Evolutionary conservation across 2,113 vertebrate species (phyloP).

Genomic region (Daboia siamensis): DNA sequence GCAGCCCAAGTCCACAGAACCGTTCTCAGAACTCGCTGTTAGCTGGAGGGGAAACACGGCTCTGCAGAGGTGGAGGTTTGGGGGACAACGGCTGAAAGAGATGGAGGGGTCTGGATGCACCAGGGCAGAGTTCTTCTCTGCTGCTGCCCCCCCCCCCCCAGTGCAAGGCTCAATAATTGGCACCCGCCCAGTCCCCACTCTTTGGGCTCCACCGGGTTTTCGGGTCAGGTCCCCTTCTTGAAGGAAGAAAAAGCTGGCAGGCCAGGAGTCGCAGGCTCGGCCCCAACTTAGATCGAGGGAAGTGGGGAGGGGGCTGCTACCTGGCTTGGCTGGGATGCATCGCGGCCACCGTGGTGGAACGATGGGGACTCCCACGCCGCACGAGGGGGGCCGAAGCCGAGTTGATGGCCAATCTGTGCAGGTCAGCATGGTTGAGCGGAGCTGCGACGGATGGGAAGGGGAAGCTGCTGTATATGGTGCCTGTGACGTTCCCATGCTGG

Average conservation of each 20-base stretch:
- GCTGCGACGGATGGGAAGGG: constrained; percentile 30
- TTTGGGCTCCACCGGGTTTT: neutral
- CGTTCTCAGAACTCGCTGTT: neutral
- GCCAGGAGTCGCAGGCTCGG: neutral
- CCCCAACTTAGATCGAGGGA: neutral
- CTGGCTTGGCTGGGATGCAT: constrained; percentile 41
- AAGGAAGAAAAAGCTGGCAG: neutral
- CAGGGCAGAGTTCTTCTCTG: neutral
- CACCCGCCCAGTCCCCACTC: neutral
- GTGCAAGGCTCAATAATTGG: neutral
- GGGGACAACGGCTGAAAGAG: neutral
- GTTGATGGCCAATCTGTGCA: constrained; percentile 28
- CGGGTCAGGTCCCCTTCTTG: constrained; percentile 13
- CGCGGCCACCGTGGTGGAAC: neutral
- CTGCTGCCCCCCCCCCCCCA: neutral
- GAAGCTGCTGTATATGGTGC: constrained; percentile 12
- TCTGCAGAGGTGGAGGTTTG: neutral
- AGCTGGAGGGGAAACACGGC: neutral
- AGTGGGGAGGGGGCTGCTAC: constrained; percentile 32
- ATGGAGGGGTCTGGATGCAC: neutral
- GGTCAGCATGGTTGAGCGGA: neutral
- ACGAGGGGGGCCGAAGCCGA: neutral
- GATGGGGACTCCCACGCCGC: neutral
- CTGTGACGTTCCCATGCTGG: neutral
- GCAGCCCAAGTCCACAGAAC: neutral